Conservation (phyloP, 2,888 invertebrate species). For the Dyspetes luteomarginatus region DNA sequence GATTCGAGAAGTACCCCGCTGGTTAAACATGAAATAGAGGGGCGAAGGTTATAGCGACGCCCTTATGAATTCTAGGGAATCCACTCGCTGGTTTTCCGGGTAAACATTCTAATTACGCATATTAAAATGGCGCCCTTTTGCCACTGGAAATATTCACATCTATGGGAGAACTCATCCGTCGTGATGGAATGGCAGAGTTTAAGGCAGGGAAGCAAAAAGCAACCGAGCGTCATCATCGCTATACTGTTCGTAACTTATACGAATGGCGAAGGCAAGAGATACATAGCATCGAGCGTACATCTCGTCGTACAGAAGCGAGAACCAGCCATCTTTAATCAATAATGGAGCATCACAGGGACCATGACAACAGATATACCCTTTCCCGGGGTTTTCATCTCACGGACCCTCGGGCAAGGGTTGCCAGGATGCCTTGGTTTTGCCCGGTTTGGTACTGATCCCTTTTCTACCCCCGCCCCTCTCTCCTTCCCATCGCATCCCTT, state of each 20-base stretch:
- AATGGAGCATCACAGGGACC: constrained; percentile 83
- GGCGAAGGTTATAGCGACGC: constrained; percentile 2
- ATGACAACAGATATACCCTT: constrained; percentile 83
- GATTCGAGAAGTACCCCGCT: constrained; percentile 32
- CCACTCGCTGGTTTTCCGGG: constrained; percentile 68
- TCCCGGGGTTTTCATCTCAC: constrained; percentile 77
- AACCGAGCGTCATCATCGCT: constrained; percentile 4
- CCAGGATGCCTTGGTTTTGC: constrained; percentile 72
- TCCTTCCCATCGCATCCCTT: background rate
- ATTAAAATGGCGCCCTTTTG: constrained; percentile 81
- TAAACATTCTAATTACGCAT: constrained; percentile 83
- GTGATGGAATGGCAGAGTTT: constrained; percentile 17
- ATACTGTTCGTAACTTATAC: too few species aligned
- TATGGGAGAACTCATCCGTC: constrained; percentile 32
- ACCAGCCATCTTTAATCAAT: constrained; percentile 83
- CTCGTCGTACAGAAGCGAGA: constrained; percentile 40
- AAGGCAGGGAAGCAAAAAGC: background rate
- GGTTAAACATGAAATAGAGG: constrained; percentile 52
- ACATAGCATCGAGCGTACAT: background rate
- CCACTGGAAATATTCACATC: constrained; percentile 53
- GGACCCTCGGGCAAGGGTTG: constrained; percentile 80
- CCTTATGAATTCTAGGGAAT: constrained; percentile 24
- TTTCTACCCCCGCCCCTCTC: constrained; percentile 56
- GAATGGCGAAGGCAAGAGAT: too few species aligned
- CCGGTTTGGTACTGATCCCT: constrained; percentile 64